phyloP scores from a whole-genome alignment of 2,888 invertebrate species.

The Tetranychus piercei region DNA sequence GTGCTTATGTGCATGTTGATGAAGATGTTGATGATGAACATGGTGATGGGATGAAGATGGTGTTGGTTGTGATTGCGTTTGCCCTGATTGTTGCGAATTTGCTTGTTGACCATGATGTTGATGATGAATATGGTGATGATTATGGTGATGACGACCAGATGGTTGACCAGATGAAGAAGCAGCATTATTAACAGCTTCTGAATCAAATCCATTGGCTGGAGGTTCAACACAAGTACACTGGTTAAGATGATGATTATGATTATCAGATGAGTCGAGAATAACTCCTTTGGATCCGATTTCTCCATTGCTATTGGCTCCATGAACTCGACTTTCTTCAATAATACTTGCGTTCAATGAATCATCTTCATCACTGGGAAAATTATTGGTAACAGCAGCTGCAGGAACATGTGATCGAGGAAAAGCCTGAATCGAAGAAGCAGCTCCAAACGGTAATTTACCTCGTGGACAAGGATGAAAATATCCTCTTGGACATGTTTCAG shows the following conservation, averaged over 20 bases:
- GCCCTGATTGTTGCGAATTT: not conserved
- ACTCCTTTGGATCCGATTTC: not conserved
- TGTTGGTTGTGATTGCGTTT: not conserved
- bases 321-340: not conserved
- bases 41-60: constrained; percentile 1
- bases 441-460: constrained; percentile 22
- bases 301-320: not conserved
- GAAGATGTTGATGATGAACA: constrained; percentile 4
- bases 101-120: not conserved
- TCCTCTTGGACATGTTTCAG: constrained; percentile 19
- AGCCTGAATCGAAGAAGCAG: constrained; percentile 21
- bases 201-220: not conserved
- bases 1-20: constrained; percentile 1
- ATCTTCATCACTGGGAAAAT: constrained; percentile 6
- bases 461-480: constrained; percentile 22
- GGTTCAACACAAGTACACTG: constrained; percentile 16
- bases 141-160: not conserved
- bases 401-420: constrained; percentile 12
- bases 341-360: constrained; percentile 10
- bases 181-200: not conserved
- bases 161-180: not conserved
- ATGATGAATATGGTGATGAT: not conserved
- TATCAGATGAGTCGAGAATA: not conserved
- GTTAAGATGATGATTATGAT: not conserved
- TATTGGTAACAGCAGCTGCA: not conserved